Percentiles rank a stretch among this genome's conserved stretches.
Conservation (phyloP, 2,888 invertebrate species). For the Apodemia mormo region DNA sequence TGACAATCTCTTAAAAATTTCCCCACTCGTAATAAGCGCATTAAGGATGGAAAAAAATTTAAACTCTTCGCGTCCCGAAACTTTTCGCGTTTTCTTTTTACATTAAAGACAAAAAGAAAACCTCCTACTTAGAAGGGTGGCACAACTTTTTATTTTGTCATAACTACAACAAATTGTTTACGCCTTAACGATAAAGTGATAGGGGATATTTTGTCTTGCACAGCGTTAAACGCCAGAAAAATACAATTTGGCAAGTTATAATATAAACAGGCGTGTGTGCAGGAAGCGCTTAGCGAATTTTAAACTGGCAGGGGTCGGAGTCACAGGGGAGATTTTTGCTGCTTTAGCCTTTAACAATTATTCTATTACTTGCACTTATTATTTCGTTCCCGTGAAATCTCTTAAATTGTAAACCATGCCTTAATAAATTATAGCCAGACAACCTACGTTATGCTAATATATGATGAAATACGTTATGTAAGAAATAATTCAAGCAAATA, state of each 20-base stretch:
- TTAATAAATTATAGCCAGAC: too few relatives aligned
- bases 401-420: too few relatives aligned
- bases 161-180: constrained; percentile 36
- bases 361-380: neutral
- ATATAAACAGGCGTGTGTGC: constrained; percentile 58
- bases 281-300: constrained; percentile 69
- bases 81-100: constrained; percentile 78
- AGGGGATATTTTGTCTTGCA: constrained; percentile 34
- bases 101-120: constrained; percentile 71
- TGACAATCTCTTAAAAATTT: constrained; percentile 53
- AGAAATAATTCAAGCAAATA: too few relatives aligned
- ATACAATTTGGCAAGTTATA: constrained; percentile 51
- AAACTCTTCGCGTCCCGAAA: constrained; percentile 69
- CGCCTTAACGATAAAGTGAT: constrained; percentile 28
- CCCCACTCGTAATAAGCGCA: constrained; percentile 78
- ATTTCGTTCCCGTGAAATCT: neutral
- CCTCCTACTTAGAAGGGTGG: constrained; percentile 77
- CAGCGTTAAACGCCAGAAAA: constrained; percentile 29
- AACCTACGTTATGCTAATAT: too few relatives aligned
- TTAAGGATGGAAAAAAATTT: constrained; percentile 72
- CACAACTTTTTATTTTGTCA: constrained; percentile 71
- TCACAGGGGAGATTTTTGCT: constrained; percentile 53
- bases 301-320: constrained; percentile 55
- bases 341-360: constrained; percentile 16
- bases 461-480: too few relatives aligned